phyloP scores from a whole-genome alignment of 1,140 invertebrate species.

The Pygmarrhopalites habei region DNA sequence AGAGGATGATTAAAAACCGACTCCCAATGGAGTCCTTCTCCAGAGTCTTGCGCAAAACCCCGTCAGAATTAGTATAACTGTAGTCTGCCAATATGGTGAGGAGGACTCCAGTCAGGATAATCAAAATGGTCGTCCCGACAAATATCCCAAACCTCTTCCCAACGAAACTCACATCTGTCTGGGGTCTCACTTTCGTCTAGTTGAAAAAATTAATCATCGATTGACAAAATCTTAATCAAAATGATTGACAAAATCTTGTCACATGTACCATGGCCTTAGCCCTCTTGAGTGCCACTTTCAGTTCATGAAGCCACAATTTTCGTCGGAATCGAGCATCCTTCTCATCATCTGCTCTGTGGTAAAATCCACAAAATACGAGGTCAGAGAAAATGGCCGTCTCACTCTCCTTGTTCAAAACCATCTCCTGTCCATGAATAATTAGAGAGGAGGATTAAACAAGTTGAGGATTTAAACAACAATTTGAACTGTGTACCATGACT shows the following conservation, averaged over 20 bases:
- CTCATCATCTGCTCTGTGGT: not conserved
- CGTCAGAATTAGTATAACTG: no score
- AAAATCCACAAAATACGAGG: constrained; percentile 7
- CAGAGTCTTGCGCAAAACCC: no score
- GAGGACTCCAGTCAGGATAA: not conserved
- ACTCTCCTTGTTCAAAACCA: not conserved
- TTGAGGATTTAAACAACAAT: not conserved
- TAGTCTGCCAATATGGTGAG: not conserved
- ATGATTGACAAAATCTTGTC: no score
- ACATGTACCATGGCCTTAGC: not conserved
- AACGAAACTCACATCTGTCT: no score
- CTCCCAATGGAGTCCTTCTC: no score
- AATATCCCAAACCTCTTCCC: no score
- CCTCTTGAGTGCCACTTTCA: not conserved
- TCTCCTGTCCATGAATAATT: not conserved
- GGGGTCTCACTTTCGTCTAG: no score
- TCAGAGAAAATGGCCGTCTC: not conserved
- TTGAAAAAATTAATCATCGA: no score
- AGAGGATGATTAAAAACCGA: no score
- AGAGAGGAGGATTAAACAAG: not conserved
- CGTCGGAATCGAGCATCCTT: not conserved
- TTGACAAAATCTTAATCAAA: no score
- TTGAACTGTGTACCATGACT: not conserved
- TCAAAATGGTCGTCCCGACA: no score
- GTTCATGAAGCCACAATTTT: constrained; percentile 3